Conservation (phyloP, 2,888 invertebrate genomes). For the Hecatera dysodea region DNA sequence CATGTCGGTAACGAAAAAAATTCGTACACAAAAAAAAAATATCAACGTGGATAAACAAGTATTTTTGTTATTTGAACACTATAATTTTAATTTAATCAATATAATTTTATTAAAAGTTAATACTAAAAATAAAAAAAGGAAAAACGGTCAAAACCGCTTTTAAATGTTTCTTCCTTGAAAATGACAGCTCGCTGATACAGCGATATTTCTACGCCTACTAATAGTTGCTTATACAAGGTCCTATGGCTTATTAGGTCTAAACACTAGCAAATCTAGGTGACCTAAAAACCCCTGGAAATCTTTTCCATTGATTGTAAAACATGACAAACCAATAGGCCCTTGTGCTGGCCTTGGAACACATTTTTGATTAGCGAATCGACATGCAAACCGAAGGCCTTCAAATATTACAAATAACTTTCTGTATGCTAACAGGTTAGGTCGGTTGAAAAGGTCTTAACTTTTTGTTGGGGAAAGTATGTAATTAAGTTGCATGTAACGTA, state of each 20-base stretch:
- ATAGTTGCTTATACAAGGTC: constrained; percentile 1
- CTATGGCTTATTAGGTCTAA: constrained; percentile 11
- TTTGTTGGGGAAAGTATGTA: neutral
- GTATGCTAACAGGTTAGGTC: constrained; percentile 16
- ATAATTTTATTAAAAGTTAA: too few species aligned
- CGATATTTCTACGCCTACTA: neutral
- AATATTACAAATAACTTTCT: constrained; percentile 36
- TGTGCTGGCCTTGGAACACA: constrained; percentile 37
- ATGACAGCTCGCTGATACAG: neutral
- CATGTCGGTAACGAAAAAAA: neutral
- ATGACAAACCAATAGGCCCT: constrained; percentile 44
- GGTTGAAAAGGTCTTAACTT: constrained; percentile 19
- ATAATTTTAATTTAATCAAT: too few species aligned
- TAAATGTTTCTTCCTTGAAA: neutral
- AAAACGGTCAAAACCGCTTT: too few species aligned
- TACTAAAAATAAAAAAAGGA: too few species aligned
- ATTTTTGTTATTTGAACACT: too few species aligned
- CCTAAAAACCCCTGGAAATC: constrained; percentile 42
- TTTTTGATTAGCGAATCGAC: constrained; percentile 53
- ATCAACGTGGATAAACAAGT: too few species aligned
- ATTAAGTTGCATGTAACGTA: neutral
- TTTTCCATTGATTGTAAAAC: constrained; percentile 54
- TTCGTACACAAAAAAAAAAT: too few species aligned
- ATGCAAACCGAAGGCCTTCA: constrained; percentile 46
- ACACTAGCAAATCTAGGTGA: constrained; percentile 50